Evolutionary conservation across 2,113 vertebrate species (phyloP), one percentile per base, ranked within the genome.

Genomic region (Sturnira hondurensis): DNA sequence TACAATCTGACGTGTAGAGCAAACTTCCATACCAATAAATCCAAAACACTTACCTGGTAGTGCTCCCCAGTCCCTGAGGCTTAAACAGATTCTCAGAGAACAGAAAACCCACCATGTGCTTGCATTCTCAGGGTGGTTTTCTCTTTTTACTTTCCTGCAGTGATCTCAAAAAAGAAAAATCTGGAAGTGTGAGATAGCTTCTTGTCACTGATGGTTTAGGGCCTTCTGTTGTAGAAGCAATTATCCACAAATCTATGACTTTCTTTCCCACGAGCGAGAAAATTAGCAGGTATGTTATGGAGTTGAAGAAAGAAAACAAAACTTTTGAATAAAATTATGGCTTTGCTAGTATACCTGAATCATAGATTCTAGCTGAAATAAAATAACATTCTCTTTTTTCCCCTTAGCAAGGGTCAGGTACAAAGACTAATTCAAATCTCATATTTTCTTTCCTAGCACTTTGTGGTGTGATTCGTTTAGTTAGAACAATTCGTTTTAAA

Each of bases 361-460:
- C 61, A 93, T 19, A 47, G 58, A 54, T 89, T 78, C 86, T 45
- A 86, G 15, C 8, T 74, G 36, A 78, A 80, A 74, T 45, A 80
- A 89, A 91, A 45, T 14, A 77, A 58, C 16, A 70, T 26, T 87
- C 15, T 15, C 47, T 52, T 91, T 81, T 70, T 78, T 31, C 74
- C 9, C 70, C 2, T 89, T 73, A 43, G 28, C 26, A 91, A 84
- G 38, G 61, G 41, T 22, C 56, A 76, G 86, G 26, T 78, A 86
- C 38, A 87, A 95, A 83, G 61, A 91, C 36, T 88, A 85, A 91
- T 80, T 95, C 12, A 73, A 95, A 70, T 58, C 22, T 31, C 26
- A 45, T 82, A 24, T 88, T 87, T 63, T 63, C n/a, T 86, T 41
- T 89, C 54, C 47, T 33, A 89, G 28, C 3, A 63, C 28, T 87